phyloP scores from a whole-genome alignment of 2,888 invertebrate species.

The Homarus gammarus region DNA sequence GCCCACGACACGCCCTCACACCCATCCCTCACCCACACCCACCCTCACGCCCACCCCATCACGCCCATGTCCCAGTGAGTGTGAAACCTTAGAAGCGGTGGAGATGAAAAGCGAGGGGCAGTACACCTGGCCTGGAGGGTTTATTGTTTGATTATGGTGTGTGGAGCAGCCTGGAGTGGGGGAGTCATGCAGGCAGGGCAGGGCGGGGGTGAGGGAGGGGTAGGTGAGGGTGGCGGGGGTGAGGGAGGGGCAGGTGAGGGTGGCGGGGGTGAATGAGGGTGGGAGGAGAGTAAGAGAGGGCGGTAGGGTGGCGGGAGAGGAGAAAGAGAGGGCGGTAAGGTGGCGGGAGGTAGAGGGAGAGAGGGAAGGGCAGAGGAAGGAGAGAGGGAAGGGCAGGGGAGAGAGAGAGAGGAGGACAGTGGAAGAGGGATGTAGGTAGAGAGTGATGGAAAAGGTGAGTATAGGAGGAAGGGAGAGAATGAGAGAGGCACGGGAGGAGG shows the following conservation, averaged over 20 bases:
- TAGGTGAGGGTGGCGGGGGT: too few relatives aligned
- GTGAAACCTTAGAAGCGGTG: too few relatives aligned
- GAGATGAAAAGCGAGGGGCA: not conserved
- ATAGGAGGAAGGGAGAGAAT: too few relatives aligned
- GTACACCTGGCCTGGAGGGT: too few relatives aligned
- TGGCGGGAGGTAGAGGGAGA: not conserved
- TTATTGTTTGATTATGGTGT: too few relatives aligned
- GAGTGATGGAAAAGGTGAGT: too few relatives aligned
- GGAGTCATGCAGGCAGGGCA: not conserved
- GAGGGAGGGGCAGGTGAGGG: not conserved
- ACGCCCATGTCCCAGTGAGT: too few relatives aligned
- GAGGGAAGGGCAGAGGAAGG: not conserved
- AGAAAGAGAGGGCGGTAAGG: not conserved
- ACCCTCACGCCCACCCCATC: not conserved
- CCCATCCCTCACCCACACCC: constrained; percentile 1
- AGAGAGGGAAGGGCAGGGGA: too few relatives aligned
- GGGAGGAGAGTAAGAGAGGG: constrained; percentile 7
- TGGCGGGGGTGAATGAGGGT: not conserved
- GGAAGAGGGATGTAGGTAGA: too few relatives aligned
- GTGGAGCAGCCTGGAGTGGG: not conserved
- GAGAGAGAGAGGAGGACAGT: too few relatives aligned
- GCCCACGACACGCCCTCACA: not conserved
- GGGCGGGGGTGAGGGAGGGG: not conserved
- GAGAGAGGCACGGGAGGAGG: too few relatives aligned
- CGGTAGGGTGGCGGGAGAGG: not conserved